Base-by-base conservation (phyloP, 1,140 invertebrate species). In the Araneus ventricosus region DNA sequence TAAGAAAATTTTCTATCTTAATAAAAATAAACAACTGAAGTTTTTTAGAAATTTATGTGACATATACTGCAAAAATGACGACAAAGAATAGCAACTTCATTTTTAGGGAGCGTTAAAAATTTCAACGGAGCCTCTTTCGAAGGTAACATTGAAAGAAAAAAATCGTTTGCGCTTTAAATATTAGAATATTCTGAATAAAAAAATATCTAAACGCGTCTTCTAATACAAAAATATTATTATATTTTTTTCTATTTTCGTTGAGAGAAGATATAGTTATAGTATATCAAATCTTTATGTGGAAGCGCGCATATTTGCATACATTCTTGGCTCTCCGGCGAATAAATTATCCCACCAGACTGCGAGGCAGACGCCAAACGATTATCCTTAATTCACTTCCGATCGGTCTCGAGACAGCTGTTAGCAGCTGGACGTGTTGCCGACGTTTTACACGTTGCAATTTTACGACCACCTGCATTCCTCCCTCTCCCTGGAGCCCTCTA, bases 401-500 rank as follows among this genome's bases (percentile, higher is more conserved):
- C 67, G 67, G 67, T 75, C 67, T 75, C 67, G 2, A 5, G 67
- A 20, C 67, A 30, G 7, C 30, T 30, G 30, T 75, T 75, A 20
- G 27, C 30, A 37, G 3, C 4, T 34, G 30, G 67, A 75, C 67
- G 67, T 75, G 67, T 75, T 30, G 67, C 34, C 67, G 27, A 37
- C 67, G 30, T 75, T 34, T 37, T 37, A 75, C 67, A 75, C 67
- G 67, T 75, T 75, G 67, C 67, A 75, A 30, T 75, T 75, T 75
- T 75, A 75, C 67, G 67, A 75, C 27, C 34, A 0, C 0, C 8
- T 34, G 27, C 63, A 14, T 27, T 37, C 17, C 30, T 1, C 30
- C 20, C 67, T 67, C 30, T 22, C 27, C 8, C 5, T 20, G 67
- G 14, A 70, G 5, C 17, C 34, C 17, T 37, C 0, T 2, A 27